A percentile compares a stretch with the other conserved stretches of the same genome.
These are phyloP conservation scores for Xenopus borealis DNA, from an alignment of 2,113 vertebrate genomes.

Conservation along the genomic window DNA sequence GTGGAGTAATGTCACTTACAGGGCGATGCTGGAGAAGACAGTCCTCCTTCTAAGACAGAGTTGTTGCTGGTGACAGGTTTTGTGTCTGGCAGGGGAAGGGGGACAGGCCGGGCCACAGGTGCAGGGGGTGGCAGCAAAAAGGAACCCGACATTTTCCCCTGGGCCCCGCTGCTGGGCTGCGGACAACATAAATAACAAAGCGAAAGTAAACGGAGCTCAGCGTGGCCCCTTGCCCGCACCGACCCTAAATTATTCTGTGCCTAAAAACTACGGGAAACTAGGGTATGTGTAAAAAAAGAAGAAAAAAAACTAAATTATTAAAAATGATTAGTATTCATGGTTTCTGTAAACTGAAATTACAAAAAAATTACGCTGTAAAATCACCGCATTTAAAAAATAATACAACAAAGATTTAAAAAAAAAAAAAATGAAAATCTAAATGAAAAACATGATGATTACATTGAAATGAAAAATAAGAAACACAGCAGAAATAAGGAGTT, in stretches of 20 bases:
- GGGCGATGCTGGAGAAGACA: conserved; percentile 89
- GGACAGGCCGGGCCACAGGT: conserved; percentile 95
- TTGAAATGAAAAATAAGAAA: not conserved
- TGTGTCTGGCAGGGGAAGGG: conserved; percentile 96
- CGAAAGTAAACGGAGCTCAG: conserved; percentile 73
- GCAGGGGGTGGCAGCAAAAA: conserved; percentile 95
- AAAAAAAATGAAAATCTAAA: too few relatives aligned
- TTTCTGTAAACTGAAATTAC: too few relatives aligned
- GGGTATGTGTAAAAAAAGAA: conserved; percentile 5
- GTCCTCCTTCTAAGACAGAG: conserved; percentile 83
- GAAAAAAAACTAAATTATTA: not conserved
- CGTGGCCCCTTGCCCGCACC: conserved; percentile 18
- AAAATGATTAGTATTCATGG: too few relatives aligned
- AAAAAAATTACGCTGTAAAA: too few relatives aligned
- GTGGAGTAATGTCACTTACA: conserved; percentile 81
- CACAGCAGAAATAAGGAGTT: not conserved
- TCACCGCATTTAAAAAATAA: too few relatives aligned
- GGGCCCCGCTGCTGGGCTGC: conserved; percentile 94
- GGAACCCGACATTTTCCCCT: conserved; percentile 94
- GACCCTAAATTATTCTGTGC: not conserved
- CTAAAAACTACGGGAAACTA: conserved; percentile 25
- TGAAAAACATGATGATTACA: too few relatives aligned
- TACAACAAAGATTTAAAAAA: too few relatives aligned
- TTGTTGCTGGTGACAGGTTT: conserved; percentile 89
- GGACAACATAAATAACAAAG: conserved; percentile 91